phyloP scores from a whole-genome alignment of 2,113 vertebrate species.

The Stictonetta naevosa region DNA sequence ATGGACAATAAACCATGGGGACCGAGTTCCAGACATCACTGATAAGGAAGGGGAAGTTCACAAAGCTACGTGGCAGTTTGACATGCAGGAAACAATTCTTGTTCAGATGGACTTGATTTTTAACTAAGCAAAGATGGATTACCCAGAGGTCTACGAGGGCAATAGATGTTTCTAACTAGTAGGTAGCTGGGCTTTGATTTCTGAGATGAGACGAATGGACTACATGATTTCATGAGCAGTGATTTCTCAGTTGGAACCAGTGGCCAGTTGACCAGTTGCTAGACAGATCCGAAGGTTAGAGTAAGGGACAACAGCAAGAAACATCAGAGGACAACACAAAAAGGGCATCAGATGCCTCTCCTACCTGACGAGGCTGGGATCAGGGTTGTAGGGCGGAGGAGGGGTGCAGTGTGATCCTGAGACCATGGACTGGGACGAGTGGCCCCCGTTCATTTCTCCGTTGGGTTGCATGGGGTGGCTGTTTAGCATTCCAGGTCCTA shows the following conservation, averaged over 20 bases:
- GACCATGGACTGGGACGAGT: conserved; percentile 89
- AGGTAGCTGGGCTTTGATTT: not conserved
- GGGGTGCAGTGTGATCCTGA: conserved; percentile 94
- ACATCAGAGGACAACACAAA: not conserved
- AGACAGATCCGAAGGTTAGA: not conserved
- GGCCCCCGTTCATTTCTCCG: conserved; percentile 91
- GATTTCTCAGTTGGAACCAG: conserved; percentile 23
- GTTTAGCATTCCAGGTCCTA: conserved; percentile 88
- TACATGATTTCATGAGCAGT: not conserved
- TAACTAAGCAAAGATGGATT: not conserved
- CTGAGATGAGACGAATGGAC: not conserved
- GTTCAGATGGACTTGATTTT: accelerated
- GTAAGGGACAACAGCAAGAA: not conserved
- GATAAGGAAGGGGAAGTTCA: not conserved
- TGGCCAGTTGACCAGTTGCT: conserved; percentile 31
- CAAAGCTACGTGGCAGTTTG: not conserved
- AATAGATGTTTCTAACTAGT: not conserved
- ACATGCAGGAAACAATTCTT: not conserved
- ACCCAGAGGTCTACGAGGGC: accelerated
- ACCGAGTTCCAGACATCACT: not conserved
- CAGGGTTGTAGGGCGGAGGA: conserved; percentile 94
- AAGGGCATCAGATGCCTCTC: accelerated
- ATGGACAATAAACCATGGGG: not conserved
- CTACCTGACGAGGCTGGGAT: conserved; percentile 97
- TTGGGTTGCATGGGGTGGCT: conserved; percentile 89